phyloP scores from a whole-genome alignment of 2,888 invertebrate genomes.

The Cryptocephalus moraei region DNA sequence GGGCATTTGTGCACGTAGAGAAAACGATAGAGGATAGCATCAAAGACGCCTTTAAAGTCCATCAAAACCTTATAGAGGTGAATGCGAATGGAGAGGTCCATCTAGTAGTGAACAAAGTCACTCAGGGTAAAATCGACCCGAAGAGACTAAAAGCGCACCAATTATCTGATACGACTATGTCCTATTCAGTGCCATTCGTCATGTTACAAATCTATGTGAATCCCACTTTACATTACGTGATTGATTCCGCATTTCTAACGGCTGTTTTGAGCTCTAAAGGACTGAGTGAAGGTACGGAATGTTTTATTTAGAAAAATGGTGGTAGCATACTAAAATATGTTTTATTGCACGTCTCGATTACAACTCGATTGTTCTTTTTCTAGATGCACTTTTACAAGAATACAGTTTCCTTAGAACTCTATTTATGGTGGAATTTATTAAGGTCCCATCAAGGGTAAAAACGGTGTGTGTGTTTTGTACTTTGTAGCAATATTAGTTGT shows the following conservation, averaged over 20 bases:
- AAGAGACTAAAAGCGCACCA: conserved; percentile 53
- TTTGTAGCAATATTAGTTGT: conserved; percentile 14
- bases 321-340: too few species aligned
- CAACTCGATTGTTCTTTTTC: conserved; percentile 21
- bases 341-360: too few species aligned
- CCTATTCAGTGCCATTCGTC: conserved; percentile 56
- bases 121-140: conserved; percentile 39
- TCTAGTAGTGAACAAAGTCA: conserved; percentile 32
- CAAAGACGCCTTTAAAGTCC: conserved; percentile 49
- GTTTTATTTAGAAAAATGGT: not conserved
- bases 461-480: conserved; percentile 35
- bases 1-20: conserved; percentile 32
- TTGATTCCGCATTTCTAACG: conserved; percentile 51
- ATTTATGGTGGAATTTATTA: conserved; percentile 55
- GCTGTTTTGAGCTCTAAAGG: conserved; percentile 32
- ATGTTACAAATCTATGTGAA: conserved; percentile 69
- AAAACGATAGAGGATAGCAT: conserved; percentile 39
- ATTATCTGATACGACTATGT: conserved; percentile 56
- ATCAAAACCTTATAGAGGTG: conserved; percentile 42
- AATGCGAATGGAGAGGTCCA: conserved; percentile 24
- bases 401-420: conserved; percentile 44
- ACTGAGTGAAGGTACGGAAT: conserved; percentile 29
- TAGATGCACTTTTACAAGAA: conserved; percentile 42
- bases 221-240: conserved; percentile 59
- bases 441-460: conserved; percentile 38